Percentiles rank a stretch among this genome's conserved stretches.
phyloP scores from a whole-genome alignment of 2,797 vertebrate genomes.

The Amniataba percoides region DNA sequence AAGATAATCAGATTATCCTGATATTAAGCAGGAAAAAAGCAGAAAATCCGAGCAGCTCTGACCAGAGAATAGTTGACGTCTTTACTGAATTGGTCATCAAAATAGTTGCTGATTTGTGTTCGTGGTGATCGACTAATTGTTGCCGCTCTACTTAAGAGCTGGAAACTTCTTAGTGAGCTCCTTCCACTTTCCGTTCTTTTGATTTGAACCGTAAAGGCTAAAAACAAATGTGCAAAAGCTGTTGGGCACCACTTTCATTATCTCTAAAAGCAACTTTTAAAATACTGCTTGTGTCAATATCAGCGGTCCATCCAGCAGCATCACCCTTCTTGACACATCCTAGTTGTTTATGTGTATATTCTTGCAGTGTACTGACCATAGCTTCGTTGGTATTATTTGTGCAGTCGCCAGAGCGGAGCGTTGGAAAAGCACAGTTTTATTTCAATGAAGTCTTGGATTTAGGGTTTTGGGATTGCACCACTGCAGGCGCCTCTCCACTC shows the following conservation, averaged over 20 bases:
- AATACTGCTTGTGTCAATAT: not conserved
- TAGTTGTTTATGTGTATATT: not conserved
- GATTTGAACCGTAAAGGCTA: not conserved
- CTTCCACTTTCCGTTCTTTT: not conserved
- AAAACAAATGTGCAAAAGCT: not conserved
- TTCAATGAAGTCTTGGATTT: not conserved
- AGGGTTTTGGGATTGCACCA: conserved; percentile 23
- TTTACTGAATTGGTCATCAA: not conserved
- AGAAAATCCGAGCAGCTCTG: not conserved
- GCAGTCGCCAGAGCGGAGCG: not conserved
- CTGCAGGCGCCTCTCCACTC: conserved; percentile 11
- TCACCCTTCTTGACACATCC: not conserved
- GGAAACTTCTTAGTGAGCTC: not conserved
- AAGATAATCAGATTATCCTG: not conserved
- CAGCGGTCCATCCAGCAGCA: not conserved
- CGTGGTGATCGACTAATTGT: not conserved
- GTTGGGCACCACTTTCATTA: not conserved
- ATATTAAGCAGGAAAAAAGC: not conserved
- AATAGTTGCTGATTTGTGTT: not conserved
- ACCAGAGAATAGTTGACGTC: not conserved
- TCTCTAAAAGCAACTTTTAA: not conserved
- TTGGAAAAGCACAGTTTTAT: not conserved
- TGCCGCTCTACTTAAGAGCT: not conserved
- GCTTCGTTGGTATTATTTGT: not conserved
- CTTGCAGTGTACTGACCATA: not conserved